Evolutionary conservation across 1,140 invertebrate genomes (phyloP).

Genomic region (Nylanderia fulva): DNA sequence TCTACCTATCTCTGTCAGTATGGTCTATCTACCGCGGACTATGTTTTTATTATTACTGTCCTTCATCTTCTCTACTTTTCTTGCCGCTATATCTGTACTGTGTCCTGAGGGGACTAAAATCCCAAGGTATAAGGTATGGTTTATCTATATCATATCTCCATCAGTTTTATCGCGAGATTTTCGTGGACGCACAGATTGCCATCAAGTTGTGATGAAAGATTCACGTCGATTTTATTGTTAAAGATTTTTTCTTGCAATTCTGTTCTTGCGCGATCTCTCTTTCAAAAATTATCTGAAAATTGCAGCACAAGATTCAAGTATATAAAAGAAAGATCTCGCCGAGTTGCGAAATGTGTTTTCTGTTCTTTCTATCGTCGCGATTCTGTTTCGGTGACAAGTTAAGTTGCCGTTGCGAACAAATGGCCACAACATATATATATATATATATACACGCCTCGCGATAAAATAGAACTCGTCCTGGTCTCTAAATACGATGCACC

Average conservation of each 20-base stretch:
- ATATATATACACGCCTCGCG: neutral
- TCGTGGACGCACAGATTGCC: slow-evolving; percentile 5
- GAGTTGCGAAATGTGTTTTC: slow-evolving; percentile 9
- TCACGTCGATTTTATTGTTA: neutral
- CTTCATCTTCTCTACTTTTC: neutral
- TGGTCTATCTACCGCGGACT: neutral
- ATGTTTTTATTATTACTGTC: neutral
- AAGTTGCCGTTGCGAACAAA: neutral
- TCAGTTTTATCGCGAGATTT: slow-evolving; percentile 32
- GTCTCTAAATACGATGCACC: slow-evolving; percentile 16
- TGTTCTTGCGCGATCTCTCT: neutral
- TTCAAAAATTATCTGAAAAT: neutral
- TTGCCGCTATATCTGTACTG: neutral
- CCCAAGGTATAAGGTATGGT: slow-evolving; percentile 19
- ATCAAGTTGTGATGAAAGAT: slow-evolving; percentile 19
- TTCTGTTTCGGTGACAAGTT: neutral
- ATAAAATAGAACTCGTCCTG: slow-evolving; percentile 13
- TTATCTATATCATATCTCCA: slow-evolving; percentile 18
- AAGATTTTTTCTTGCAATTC: slow-evolving; percentile 11
- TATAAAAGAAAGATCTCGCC: neutral
- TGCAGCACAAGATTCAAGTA: neutral
- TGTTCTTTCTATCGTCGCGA: neutral
- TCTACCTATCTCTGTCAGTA: neutral
- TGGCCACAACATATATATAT: neutral
- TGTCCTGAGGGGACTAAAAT: slow-evolving; percentile 1